Percentiles rank a stretch among this genome's conserved stretches.
phyloP scores from a whole-genome alignment of 2,888 invertebrate species.

The Perizoma flavofasciatum region DNA sequence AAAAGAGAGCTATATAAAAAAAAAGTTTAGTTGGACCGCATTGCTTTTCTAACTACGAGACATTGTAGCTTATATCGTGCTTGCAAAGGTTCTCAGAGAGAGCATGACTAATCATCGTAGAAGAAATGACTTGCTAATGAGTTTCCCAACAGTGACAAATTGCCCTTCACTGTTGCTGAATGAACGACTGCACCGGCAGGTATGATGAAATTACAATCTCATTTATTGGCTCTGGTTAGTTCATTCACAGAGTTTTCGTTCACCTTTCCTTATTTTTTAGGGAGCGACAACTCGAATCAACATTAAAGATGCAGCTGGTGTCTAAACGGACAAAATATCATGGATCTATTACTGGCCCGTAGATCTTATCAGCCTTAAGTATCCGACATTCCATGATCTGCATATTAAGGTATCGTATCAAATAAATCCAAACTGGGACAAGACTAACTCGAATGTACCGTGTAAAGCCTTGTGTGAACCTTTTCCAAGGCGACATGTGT shows the following conservation, averaged over 20 bases:
- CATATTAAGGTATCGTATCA: neutral
- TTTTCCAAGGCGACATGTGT: slow-evolving; percentile 21
- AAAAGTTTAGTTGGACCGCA: no score
- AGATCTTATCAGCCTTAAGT: no score
- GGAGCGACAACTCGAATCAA: no score
- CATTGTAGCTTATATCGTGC: no score
- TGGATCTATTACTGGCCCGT: no score
- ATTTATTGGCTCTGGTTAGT: neutral
- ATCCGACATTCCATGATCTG: no score
- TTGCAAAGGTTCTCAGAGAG: slow-evolving; percentile 16
- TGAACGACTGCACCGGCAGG: neutral
- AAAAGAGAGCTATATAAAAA: no score
- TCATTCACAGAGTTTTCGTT: no score
- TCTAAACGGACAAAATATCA: neutral
- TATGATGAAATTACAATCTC: neutral
- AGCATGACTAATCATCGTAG: slow-evolving; percentile 25
- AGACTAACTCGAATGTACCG: slow-evolving; percentile 11
- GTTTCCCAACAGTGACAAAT: slow-evolving; percentile 23
- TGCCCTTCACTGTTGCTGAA: slow-evolving; percentile 2
- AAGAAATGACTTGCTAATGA: slow-evolving; percentile 15
- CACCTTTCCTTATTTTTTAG: no score
- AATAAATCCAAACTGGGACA: slow-evolving; percentile 9
- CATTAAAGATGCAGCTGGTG: neutral
- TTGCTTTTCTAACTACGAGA: no score
- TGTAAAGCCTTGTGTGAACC: slow-evolving; percentile 10